Evolutionary conservation across 1,140 invertebrate species (phyloP), one percentile per base, ranked within the genome.

Genomic region (Oncopodura yosiiana): DNA sequence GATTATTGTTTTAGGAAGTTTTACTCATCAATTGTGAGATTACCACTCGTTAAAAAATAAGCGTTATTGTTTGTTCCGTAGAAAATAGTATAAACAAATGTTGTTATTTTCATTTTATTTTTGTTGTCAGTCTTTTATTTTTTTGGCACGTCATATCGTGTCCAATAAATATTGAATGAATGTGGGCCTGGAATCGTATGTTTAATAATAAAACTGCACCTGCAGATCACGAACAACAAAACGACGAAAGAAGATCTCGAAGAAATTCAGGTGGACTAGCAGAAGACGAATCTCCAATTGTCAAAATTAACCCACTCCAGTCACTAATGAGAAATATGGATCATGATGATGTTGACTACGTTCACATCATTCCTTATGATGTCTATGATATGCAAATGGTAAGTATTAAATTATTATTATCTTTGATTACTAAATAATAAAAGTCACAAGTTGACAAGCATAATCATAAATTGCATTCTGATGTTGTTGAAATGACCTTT

Each of bases 181-280:
- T 56, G 56, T 58, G 49, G 56, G 43, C 49, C 34, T 58, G 56
- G 56, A 58, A 44, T 46, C 41, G 44, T 27, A 42, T 58, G 19
- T 58, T 58, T 48, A 58, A 58, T 49, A 58, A 58, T 43, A 50
- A 39, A 36, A 58, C 56, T 30, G 56, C 56, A 26, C 56, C 56
- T 50, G 49, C 46, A 36, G 26, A 18, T 27, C 21, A 27, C 34
- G 24, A 42, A 23, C 37, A 41, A 21, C 37, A 32, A 26, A 26
- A 18, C 18, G 24, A 21, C n/a, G 49, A n/a, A 27, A 36, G 14
- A 11, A 30, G 27, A 24, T 42, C 37, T 9, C 21, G 37, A 34
- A 30, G 27, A 29, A 29, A 41, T 42, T 14, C 37, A 19, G 34
- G 23, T n/a, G 49, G 37, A 30, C 29, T 26, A 19, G 24, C 37